phyloP scores from a whole-genome alignment of 2,113 vertebrate species.

The Aphelocoma coerulescens region DNA sequence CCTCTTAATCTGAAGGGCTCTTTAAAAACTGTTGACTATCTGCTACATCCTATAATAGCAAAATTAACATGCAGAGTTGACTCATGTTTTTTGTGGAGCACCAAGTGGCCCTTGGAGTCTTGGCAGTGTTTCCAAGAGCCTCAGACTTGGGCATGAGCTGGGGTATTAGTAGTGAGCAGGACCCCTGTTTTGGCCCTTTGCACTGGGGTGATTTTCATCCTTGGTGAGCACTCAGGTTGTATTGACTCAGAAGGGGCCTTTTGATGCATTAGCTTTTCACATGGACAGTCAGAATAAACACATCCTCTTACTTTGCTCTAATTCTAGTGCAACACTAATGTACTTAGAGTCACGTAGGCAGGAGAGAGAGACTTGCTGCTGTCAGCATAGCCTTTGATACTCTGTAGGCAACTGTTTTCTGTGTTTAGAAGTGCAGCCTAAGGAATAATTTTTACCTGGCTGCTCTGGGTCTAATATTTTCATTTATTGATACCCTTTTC shows the following conservation, averaged over 20 bases:
- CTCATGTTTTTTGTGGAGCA: background rate
- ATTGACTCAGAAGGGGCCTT: background rate
- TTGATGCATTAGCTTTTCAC: background rate
- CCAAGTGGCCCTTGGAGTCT: background rate
- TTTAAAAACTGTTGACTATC: background rate
- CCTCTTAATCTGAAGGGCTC: background rate
- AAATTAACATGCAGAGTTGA: background rate
- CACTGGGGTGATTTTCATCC: background rate
- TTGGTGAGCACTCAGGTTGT: background rate
- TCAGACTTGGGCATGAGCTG: background rate
- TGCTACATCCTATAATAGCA: background rate
- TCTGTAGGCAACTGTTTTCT: background rate
- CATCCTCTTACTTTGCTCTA: background rate
- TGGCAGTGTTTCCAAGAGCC: background rate
- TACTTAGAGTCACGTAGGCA: constrained; percentile 39
- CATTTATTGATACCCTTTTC: constrained; percentile 34
- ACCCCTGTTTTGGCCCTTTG: background rate
- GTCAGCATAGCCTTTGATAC: constrained; percentile 52
- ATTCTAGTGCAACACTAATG: background rate
- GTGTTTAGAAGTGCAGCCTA: constrained; percentile 37
- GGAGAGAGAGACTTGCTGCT: constrained; percentile 35
- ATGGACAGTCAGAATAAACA: background rate
- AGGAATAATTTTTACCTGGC: constrained; percentile 56
- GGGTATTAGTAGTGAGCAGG: background rate
- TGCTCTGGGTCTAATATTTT: constrained; percentile 28